phyloP scores from a whole-genome alignment of 2,113 vertebrate genomes.

The Epinephelus lanceolatus region DNA sequence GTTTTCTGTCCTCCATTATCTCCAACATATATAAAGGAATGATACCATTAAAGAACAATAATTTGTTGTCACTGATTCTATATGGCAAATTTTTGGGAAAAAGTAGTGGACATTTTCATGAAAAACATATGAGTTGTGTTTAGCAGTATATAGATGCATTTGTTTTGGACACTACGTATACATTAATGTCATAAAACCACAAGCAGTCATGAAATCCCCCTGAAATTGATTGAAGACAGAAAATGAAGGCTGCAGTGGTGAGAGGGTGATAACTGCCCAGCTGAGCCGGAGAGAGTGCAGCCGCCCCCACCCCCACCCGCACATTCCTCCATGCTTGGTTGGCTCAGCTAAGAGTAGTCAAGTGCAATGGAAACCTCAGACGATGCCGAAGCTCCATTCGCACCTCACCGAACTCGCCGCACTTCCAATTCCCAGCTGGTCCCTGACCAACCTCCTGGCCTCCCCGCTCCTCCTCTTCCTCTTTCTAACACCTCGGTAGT shows the following conservation, averaged over 20 bases:
- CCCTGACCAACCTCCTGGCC: conserved; percentile 42
- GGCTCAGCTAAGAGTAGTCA: conserved; percentile 73
- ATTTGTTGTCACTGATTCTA: not conserved
- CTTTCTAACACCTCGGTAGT: conserved; percentile 43
- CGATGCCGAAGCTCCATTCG: conserved; percentile 61
- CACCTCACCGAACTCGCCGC: conserved; percentile 55
- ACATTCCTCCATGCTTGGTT: conserved; percentile 72
- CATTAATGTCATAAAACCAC: not conserved
- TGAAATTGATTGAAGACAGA: conserved; percentile 14
- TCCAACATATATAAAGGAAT: not conserved
- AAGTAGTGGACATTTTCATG: not conserved
- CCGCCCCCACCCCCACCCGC: conserved; percentile 23
- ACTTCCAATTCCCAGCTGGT: conserved; percentile 74
- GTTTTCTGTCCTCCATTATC: not conserved
- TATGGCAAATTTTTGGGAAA: not conserved
- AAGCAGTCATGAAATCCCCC: not conserved
- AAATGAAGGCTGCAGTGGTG: not conserved
- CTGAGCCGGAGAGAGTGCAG: conserved; percentile 55
- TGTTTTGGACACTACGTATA: not conserved
- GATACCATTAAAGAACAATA: not conserved
- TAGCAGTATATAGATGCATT: not conserved
- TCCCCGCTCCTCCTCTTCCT: conserved; percentile 40
- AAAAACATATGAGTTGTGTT: not conserved
- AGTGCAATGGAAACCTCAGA: conserved; percentile 79
- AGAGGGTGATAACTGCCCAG: conserved; percentile 35